Evolutionary conservation across 2,797 vertebrate genomes (phyloP).

Genomic region (Manis javanica): DNA sequence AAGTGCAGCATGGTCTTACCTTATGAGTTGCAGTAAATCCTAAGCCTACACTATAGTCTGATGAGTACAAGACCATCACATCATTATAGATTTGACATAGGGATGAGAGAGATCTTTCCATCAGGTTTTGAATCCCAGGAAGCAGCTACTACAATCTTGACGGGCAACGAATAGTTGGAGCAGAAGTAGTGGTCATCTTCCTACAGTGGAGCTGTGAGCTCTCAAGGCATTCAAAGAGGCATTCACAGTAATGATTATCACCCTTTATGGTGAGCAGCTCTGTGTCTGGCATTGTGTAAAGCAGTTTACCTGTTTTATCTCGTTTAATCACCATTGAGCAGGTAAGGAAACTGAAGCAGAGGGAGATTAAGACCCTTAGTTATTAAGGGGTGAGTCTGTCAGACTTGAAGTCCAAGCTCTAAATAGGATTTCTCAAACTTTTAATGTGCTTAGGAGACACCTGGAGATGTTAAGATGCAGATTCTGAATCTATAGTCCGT

Average conservation of each 20-base stretch:
- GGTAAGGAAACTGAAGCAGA: not conserved
- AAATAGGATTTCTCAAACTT: not conserved
- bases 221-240: not conserved
- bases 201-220: not conserved
- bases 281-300: not conserved
- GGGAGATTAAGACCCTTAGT: not conserved
- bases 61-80: not conserved
- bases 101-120: not conserved
- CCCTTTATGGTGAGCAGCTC: not conserved
- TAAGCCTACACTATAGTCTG: not conserved
- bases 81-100: not conserved
- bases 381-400: not conserved
- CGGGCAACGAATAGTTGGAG: not conserved
- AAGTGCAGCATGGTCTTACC: not conserved
- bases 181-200: not conserved
- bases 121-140: not conserved
- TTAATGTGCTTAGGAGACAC: not conserved
- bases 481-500: not conserved
- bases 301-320: not conserved
- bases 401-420: not conserved
- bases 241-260: fast-evolving
- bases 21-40: not conserved
- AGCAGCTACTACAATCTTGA: not conserved
- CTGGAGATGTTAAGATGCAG: not conserved
- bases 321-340: not conserved